Evolutionary conservation across 1,140 invertebrate genomes (phyloP).

Genomic region (Ephestia elutella): DNA sequence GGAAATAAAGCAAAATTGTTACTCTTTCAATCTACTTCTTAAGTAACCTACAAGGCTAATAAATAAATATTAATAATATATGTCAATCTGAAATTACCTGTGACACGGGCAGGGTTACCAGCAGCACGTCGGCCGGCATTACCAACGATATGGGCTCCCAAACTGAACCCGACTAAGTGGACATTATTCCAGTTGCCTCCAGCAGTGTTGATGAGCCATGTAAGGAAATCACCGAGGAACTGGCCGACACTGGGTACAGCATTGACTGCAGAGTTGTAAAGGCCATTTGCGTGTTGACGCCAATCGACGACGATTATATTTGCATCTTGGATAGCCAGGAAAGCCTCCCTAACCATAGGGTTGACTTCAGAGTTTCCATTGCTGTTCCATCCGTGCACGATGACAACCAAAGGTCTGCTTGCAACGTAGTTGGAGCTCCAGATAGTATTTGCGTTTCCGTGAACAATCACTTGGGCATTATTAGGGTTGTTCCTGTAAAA

Average conservation of each 20-base stretch:
- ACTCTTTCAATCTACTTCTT: too few species aligned
- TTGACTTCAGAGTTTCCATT: conserved; percentile 35
- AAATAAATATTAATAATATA: too few species aligned
- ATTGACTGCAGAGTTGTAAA: conserved; percentile 62
- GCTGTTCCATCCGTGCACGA: conserved; percentile 51
- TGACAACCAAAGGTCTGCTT: conserved; percentile 28
- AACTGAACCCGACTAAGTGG: conserved; percentile 90
- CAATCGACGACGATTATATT: conserved; percentile 81
- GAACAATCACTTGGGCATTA: conserved; percentile 31
- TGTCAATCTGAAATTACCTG: conserved; percentile 19
- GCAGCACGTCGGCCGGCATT: conserved; percentile 75
- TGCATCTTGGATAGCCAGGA: conserved; percentile 63
- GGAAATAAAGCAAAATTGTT: too few species aligned
- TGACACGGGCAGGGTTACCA: conserved; percentile 21
- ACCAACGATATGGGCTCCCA: conserved; percentile 91
- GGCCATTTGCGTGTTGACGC: conserved; percentile 73
- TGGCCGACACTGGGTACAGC: conserved; percentile 66
- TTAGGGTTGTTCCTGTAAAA: conserved; percentile 37
- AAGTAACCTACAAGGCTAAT: too few species aligned
- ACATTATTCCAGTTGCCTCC: conserved; percentile 70
- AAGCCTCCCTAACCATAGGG: conserved; percentile 41
- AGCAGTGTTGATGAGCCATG: conserved; percentile 48
- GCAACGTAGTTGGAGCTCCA: conserved; percentile 33
- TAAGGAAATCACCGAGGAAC: conserved; percentile 59
- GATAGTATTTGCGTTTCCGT: conserved; percentile 36